These are phyloP conservation scores for Platygyra sinensis DNA, from an alignment of 64 coral and sea anemone species.

Conservation along the genomic window DNA sequence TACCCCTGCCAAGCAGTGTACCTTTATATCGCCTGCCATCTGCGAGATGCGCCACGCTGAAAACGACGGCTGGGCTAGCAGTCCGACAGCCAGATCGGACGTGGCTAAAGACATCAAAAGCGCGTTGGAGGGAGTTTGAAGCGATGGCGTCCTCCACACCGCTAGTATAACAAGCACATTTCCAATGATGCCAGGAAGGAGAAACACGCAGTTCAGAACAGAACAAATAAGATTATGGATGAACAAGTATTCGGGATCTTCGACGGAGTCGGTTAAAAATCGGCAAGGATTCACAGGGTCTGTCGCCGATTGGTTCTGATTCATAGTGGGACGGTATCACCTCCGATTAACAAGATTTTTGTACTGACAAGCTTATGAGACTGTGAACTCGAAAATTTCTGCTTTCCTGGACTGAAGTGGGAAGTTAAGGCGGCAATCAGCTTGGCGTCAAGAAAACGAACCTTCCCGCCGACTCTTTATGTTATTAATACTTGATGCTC, in stretches of 20 bases:
- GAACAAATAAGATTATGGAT: slow-evolving; percentile 30
- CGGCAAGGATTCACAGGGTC: neutral
- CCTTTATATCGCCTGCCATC: neutral
- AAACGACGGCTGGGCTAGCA: slow-evolving; percentile 18
- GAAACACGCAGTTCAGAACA: slow-evolving; percentile 5
- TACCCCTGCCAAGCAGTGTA: neutral
- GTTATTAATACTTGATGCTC: no score
- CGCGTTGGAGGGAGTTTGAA: slow-evolving; percentile 38
- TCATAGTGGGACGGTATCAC: neutral
- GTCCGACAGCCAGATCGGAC: slow-evolving; percentile 7
- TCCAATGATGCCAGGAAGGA: slow-evolving; percentile 11
- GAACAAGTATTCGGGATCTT: slow-evolving; percentile 24
- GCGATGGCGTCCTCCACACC: slow-evolving; percentile 24
- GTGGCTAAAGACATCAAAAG: neutral
- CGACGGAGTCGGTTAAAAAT: slow-evolving; percentile 1
- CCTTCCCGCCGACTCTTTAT: neutral
- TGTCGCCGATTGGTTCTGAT: neutral
- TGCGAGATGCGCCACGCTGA: neutral
- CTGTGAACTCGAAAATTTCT: neutral
- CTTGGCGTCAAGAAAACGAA: neutral
- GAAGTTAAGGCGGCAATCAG: no score
- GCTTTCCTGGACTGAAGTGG: neutral
- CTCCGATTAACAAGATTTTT: neutral
- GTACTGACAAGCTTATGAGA: neutral
- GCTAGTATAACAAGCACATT: slow-evolving; percentile 34